Evolutionary conservation across 2,888 invertebrate genomes (phyloP), one percentile per base, ranked within the genome.

Genomic region (Diaprepes abbreviatus): DNA sequence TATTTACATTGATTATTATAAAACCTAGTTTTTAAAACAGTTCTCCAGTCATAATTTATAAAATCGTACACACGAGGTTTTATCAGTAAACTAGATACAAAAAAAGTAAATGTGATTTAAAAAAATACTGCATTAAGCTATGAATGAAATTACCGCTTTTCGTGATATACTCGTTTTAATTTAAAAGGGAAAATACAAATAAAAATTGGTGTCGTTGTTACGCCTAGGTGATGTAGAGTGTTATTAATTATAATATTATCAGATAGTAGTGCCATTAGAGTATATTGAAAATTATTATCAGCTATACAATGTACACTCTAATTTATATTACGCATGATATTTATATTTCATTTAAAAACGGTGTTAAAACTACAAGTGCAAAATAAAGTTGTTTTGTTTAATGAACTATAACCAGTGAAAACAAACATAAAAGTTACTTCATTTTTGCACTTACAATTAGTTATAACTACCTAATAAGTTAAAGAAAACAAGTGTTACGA

Each of bases 1-100:
- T 63, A 63, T 63, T 63, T 63, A 63, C 62, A 52, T 63, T 52
- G 40, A 63, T 52, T 63, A 63, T 63, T 21, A 63, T 63, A 63
- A 60, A 60, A 50, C 35, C 48, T 14, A 48, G 33, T 60, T 60
- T 60, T 59, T 59, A 59, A 43, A 59, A 36, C 50, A 48, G n/a
- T 36, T 28, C 62, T 21, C 9, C 17, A 52, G 62, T 38, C 14
- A 63, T 63, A 52, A 50, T 63, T 63, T 52, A 63, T 63, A 38
- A 48, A 60, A 60, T 63, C 36, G 40, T 52, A 63, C 62, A 63
- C 50, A 16, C 21, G 24, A 21, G 38, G 50, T 38, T 50, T 66
- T 58, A 66, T 66, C 58, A 43, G 35, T 35, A 35, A 55, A 36
- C 57, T 28, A 36, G 66, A 58, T 59, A 58, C 50, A 58, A 28